These are phyloP conservation scores for Chloebia gouldiae DNA, from an alignment of 2,113 vertebrate species.

Conservation along the genomic window DNA sequence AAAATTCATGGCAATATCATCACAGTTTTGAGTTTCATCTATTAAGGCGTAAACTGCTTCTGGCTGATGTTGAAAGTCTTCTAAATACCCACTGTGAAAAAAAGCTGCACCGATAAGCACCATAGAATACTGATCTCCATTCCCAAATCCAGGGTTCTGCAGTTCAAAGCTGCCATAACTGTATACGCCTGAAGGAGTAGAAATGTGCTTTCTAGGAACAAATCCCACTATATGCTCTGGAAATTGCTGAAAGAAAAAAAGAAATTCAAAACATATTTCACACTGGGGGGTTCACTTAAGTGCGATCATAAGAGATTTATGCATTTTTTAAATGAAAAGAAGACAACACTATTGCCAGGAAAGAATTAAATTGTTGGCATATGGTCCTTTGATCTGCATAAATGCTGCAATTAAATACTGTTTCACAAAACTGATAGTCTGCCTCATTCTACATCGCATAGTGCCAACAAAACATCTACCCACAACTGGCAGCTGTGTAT, in stretches of 20 bases:
- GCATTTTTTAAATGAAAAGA: background rate
- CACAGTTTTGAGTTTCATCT: conserved; percentile 93
- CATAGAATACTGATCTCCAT: conserved; percentile 92
- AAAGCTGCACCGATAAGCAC: conserved; percentile 93
- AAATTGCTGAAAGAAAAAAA: conserved; percentile 84
- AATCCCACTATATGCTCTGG: conserved; percentile 95
- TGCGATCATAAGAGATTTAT: background rate
- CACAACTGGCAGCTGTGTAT: background rate
- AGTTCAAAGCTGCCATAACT: conserved; percentile 92
- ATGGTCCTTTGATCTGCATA: background rate
- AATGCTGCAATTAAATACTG: background rate
- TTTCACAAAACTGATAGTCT: background rate
- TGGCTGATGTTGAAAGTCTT: conserved; percentile 87
- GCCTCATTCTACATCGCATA: background rate
- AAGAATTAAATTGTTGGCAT: background rate
- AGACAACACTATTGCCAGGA: background rate
- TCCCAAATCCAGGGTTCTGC: conserved; percentile 79
- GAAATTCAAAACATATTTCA: background rate
- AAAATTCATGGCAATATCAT: conserved; percentile 94
- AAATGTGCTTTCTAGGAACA: conserved; percentile 91
- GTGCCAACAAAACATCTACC: background rate
- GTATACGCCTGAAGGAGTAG: conserved; percentile 82
- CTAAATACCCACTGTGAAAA: conserved; percentile 84
- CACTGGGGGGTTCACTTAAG: background rate
- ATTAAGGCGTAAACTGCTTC: conserved; percentile 79